Base-by-base conservation (phyloP, 2,888 invertebrate species). In the Tachina fera region DNA sequence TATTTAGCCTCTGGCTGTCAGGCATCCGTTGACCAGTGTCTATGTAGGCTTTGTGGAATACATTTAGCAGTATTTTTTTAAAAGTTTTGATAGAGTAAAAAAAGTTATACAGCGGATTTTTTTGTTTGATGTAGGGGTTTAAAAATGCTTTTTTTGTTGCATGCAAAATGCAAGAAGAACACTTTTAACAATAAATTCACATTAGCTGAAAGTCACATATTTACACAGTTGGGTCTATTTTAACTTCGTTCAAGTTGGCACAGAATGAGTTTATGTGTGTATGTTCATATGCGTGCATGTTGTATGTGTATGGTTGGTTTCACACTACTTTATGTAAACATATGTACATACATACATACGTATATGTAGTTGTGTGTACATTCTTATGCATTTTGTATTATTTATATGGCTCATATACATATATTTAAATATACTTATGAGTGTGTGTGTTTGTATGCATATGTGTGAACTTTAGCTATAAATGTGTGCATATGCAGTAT, bases 181-280 rank as follows among this genome's bases (percentile, higher is more conserved):
- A 75, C 76, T 86, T 83, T 86, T 87, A 89, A 91, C 92, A 90
- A 91, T 91, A 91, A 91, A 91, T 91, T 91, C 90, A 91, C 90
- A 91, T 91, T 91, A 91, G 89, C 88, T 87, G 89, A 89, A 89
- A 88, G 88, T 89, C 89, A 89, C 90, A 91, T 91, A 91, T 91
- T 91, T 91, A 89, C 90, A 89, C 88, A 89, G 89, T 88, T 89
- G 88, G 83, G 88, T 89, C 87, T 86, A 86, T 89, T 88, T 89
- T 84, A 88, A 89, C 88, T 77, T 83, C 67, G 58, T 83, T 86
- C 88, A 86, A 84, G 87, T 82, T 74, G 58, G 67, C 43, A 68
- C 41, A 22, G 80, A 70, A 51, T 31, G 16, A 60, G 19, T 75
- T 75, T 65, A 56, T 47, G 65, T 45, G 22, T 47, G 65, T 53